Evolutionary conservation across 2,888 invertebrate species (phyloP).

Genomic region (Agrochola litura): DNA sequence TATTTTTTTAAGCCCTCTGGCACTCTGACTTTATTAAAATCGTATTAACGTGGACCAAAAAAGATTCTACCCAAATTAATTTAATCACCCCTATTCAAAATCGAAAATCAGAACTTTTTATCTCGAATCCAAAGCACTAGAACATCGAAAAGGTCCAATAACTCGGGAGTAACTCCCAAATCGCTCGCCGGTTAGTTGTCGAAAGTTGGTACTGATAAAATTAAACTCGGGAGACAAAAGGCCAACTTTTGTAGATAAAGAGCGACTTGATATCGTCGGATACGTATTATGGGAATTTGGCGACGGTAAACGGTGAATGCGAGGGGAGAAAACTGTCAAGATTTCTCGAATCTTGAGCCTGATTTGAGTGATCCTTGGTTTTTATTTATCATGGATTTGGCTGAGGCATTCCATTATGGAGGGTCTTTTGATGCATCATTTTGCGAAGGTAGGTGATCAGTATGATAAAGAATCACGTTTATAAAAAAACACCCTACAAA

Average conservation of each 20-base stretch:
- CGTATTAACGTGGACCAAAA: constrained; percentile 14
- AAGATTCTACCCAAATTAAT: constrained; percentile 27
- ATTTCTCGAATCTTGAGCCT: constrained; percentile 18
- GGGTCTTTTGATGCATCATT: constrained; percentile 17
- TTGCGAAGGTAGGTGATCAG: neutral
- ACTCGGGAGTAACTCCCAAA: constrained; percentile 63
- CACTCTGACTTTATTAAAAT: neutral
- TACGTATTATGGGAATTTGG: constrained; percentile 67
- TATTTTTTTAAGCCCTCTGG: neutral
- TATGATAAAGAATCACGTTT: neutral
- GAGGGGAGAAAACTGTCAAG: constrained; percentile 38
- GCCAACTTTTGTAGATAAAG: constrained; percentile 82
- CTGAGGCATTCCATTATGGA: constrained; percentile 11
- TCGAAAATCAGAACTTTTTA: constrained; percentile 61
- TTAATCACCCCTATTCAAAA: constrained; percentile 46
- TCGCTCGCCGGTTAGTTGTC: constrained; percentile 65
- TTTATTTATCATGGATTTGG: constrained; percentile 24
- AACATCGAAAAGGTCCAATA: constrained; percentile 67
- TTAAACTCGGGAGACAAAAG: constrained; percentile 81
- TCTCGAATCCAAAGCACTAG: constrained; percentile 59
- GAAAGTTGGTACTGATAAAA: constrained; percentile 78
- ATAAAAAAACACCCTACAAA: neutral
- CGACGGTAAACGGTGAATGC: constrained; percentile 38
- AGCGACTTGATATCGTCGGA: constrained; percentile 75
- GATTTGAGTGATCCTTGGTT: constrained; percentile 19